These are phyloP conservation scores for Cephalopachus bancanus DNA, from an alignment of 2,797 vertebrate genomes.

Conservation along the genomic window DNA sequence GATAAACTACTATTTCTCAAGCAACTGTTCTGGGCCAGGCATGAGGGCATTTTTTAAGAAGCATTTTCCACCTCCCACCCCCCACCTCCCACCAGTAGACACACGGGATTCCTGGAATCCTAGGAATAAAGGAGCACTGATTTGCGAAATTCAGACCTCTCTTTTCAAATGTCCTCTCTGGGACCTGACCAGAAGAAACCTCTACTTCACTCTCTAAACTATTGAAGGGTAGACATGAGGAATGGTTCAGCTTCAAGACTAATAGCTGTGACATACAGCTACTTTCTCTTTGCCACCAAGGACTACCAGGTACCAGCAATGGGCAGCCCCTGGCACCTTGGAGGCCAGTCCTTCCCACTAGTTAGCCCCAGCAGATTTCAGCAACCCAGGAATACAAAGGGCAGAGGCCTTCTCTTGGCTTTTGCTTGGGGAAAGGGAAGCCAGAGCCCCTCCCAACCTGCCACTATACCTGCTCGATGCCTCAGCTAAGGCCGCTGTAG, in stretches of 20 bases:
- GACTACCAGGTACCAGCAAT: background rate
- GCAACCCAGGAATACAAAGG: background rate
- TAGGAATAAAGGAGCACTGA: background rate
- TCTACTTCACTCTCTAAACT: background rate
- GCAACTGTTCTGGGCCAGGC: background rate
- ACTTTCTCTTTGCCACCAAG: background rate
- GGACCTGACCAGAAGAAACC: background rate
- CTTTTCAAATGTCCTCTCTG: background rate
- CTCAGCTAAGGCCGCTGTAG: background rate
- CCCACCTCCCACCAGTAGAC: background rate
- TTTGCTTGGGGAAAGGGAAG: background rate
- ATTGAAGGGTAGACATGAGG: background rate
- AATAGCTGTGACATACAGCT: background rate
- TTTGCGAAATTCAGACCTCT: background rate
- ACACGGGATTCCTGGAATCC: background rate
- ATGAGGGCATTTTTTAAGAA: slow-evolving; percentile 1
- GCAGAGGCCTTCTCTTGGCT: background rate
- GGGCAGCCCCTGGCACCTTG: background rate
- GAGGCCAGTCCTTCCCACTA: background rate
- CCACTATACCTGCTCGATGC: background rate
- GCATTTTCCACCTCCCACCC: background rate
- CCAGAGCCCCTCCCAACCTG: background rate
- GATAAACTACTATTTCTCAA: background rate
- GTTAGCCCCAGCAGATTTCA: background rate
- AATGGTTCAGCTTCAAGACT: background rate